A percentile compares a stretch with the other conserved stretches of the same genome.
Conservation (phyloP, 2,888 invertebrate species). For the Drosophila mimica region DNA sequence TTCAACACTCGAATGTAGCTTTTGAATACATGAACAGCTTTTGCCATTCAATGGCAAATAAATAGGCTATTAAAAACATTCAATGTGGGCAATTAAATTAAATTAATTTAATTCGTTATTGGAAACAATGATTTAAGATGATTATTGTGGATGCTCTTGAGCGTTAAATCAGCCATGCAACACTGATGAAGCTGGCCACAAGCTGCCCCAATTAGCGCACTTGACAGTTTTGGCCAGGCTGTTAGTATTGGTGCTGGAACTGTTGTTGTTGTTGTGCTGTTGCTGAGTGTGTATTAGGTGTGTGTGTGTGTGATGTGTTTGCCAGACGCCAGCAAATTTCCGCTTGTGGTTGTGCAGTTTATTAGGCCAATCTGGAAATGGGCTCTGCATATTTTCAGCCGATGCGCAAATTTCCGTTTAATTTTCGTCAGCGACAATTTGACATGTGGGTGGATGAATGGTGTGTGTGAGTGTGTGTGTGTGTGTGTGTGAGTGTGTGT, state of each 20-base stretch:
- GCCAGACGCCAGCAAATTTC: slow-evolving; percentile 75
- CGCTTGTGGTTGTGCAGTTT: slow-evolving; percentile 60
- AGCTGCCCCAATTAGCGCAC: slow-evolving; percentile 14
- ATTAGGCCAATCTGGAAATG: slow-evolving; percentile 58
- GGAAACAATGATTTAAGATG: slow-evolving; percentile 11
- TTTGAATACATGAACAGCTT: neutral
- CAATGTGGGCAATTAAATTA: neutral
- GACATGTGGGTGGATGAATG: slow-evolving; percentile 16
- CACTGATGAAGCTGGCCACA: slow-evolving; percentile 8
- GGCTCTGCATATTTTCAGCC: slow-evolving; percentile 37
- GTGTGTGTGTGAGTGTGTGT: slow-evolving; percentile 11
- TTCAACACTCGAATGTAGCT: neutral
- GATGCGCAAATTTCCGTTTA: slow-evolving; percentile 57
- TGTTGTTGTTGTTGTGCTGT: slow-evolving; percentile 2
- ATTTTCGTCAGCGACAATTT: slow-evolving; percentile 50
- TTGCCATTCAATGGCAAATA: neutral
- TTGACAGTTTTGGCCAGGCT: slow-evolving; percentile 20
- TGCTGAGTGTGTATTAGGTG: neutral
- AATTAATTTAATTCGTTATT: neutral
- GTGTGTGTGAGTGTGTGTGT: slow-evolving; percentile 1
- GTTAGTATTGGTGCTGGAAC: slow-evolving; percentile 2
- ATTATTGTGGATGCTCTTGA: slow-evolving; percentile 4
- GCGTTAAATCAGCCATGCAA: neutral
- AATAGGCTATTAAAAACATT: neutral
- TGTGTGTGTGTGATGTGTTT: slow-evolving; percentile 17